Evolutionary conservation across 2,888 invertebrate species (phyloP).

Genomic region (Oscheius onirici): DNA sequence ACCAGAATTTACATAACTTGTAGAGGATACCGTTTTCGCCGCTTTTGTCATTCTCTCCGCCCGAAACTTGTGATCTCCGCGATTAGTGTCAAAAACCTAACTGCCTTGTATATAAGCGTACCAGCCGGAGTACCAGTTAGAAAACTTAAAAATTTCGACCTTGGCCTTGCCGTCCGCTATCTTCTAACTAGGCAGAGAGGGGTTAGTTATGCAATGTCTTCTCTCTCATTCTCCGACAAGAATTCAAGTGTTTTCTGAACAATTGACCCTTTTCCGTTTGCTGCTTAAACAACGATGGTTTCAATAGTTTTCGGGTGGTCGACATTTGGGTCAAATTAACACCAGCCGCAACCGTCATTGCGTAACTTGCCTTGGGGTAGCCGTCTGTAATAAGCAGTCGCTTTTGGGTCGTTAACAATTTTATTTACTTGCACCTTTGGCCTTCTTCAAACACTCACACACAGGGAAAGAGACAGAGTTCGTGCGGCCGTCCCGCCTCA

Average conservation of each 20-base stretch:
- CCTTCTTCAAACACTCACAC: constrained; percentile 8
- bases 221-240: constrained; percentile 15
- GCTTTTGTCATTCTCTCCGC: neutral
- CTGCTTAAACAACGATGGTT: constrained; percentile 33
- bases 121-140: constrained; percentile 15
- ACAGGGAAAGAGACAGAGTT: neutral
- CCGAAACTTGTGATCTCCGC: neutral
- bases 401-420: neutral
- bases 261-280: constrained; percentile 35
- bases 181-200: constrained; percentile 1
- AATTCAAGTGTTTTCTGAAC: constrained; percentile 35
- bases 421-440: neutral
- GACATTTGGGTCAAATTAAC: constrained; percentile 33
- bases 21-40: neutral
- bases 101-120: neutral
- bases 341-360: constrained; percentile 14
- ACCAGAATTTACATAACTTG: constrained; percentile 25
- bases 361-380: neutral
- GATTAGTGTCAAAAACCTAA: neutral
- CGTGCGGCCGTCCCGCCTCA: constrained; percentile 23
- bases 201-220: constrained; percentile 19
- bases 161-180: constrained; percentile 28
- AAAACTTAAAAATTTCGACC: constrained; percentile 8
- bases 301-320: constrained; percentile 30
- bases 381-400: neutral